A percentile compares a stretch with the other conserved stretches of the same genome.
Evolutionary conservation across 2,888 invertebrate species (phyloP).

Genomic region (Cephus sareptanus): DNA sequence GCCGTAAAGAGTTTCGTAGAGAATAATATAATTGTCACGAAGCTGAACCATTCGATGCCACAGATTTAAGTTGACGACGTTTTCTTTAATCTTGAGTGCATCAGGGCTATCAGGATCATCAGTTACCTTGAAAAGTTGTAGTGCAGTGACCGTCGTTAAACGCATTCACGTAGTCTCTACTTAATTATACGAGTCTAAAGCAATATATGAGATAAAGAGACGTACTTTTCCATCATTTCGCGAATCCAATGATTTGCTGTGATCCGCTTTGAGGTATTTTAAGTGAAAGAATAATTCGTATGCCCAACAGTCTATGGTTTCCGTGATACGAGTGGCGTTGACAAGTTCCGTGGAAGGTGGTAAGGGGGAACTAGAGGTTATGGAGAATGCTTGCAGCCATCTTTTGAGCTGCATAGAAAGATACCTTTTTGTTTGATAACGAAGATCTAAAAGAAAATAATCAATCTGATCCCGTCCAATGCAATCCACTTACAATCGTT

Average conservation of each 20-base stretch:
- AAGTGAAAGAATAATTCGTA: conserved; percentile 59
- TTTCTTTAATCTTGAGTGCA: conserved; percentile 34
- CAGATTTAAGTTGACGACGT: conserved; percentile 44
- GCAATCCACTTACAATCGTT: conserved; percentile 42
- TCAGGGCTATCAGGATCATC: not conserved
- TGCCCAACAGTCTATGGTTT: conserved; percentile 58
- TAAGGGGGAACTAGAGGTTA: conserved; percentile 25
- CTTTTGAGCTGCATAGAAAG: conserved; percentile 47
- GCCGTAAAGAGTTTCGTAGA: conserved; percentile 50
- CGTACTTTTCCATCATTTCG: too few species aligned
- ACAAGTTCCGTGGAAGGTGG: conserved; percentile 36
- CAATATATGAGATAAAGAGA: too few species aligned
- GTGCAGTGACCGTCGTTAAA: too few species aligned
- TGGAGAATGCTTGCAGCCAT: conserved; percentile 50
- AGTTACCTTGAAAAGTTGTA: conserved; percentile 18
- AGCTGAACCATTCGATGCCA: conserved; percentile 57
- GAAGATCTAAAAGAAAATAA: conserved; percentile 4
- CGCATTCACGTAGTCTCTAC: too few species aligned
- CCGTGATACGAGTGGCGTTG: conserved; percentile 48
- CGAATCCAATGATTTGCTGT: conserved; percentile 1
- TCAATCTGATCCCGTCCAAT: not conserved
- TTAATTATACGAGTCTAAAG: too few species aligned
- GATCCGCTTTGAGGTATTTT: conserved; percentile 51
- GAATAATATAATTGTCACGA: conserved; percentile 55
- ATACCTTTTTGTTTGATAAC: conserved; percentile 4